Conservation (phyloP, 2,888 invertebrate genomes). For the Stenodema calcarata region DNA sequence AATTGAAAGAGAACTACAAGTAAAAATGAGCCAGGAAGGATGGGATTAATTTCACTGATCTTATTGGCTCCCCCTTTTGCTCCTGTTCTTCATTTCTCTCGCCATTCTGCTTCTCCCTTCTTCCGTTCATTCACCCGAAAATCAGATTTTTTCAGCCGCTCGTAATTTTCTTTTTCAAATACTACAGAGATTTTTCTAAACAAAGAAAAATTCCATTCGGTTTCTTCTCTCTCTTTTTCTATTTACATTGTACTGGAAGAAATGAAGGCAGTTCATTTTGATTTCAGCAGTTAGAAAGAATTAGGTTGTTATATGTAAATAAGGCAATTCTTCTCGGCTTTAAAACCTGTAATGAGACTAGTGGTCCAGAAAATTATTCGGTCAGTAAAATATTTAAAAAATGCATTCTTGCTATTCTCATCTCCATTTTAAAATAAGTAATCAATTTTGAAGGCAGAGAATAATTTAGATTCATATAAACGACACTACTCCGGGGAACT, state of each 20-base stretch:
- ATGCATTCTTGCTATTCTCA: not conserved
- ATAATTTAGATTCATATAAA: too few species aligned
- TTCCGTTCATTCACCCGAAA: not conserved
- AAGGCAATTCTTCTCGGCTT: not conserved
- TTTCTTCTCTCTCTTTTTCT: not conserved
- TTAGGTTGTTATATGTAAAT: not conserved
- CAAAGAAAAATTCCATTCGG: not conserved
- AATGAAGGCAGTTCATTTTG: constrained; percentile 9
- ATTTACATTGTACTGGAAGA: not conserved
- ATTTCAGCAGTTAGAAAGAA: not conserved
- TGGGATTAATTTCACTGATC: not conserved
- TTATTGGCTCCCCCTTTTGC: not conserved
- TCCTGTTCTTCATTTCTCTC: not conserved
- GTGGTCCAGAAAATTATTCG: not conserved
- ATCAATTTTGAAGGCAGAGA: not conserved
- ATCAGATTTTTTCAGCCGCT: not conserved
- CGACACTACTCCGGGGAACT: too few species aligned
- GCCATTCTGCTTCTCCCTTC: not conserved
- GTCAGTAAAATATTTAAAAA: not conserved
- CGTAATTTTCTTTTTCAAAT: constrained; percentile 8
- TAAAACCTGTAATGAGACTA: not conserved
- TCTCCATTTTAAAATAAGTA: not conserved
- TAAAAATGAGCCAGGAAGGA: not conserved
- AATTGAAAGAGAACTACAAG: not conserved
- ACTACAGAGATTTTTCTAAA: not conserved